phyloP scores from a whole-genome alignment of 2,797 vertebrate genomes.

The Etheostoma perlongum region DNA sequence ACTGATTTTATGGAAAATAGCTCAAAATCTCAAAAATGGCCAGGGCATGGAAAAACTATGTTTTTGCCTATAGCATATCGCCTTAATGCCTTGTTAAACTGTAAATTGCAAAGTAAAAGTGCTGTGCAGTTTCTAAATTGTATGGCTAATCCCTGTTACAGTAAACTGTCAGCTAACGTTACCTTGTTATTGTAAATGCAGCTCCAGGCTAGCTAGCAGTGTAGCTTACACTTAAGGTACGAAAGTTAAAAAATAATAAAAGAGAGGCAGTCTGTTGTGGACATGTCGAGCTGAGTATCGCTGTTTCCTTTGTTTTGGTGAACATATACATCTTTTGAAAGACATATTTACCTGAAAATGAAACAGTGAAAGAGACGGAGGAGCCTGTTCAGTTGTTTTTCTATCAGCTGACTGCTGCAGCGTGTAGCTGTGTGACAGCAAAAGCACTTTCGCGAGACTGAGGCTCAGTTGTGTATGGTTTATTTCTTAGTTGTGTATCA shows the following conservation, averaged over 20 bases:
- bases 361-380: background rate
- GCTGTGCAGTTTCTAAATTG: background rate
- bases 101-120: background rate
- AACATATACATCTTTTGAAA: background rate
- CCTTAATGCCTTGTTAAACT: background rate
- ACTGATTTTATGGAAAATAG: too few species aligned
- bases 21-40: too few species aligned
- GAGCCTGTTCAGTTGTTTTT: conserved; percentile 2
- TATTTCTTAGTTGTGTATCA: background rate
- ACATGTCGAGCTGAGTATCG: rapidly evolving
- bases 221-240: conserved; percentile 6
- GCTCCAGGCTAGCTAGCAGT: conserved; percentile 15
- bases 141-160: background rate
- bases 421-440: background rate
- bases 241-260: background rate
- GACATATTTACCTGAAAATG: conserved; percentile 46
- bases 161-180: too few species aligned
- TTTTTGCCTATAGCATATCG: too few species aligned
- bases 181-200: background rate
- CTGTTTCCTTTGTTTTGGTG: background rate
- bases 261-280: background rate
- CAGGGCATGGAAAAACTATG: too few species aligned
- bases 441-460: conserved; percentile 58
- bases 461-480: rapidly evolving
- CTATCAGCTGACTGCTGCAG: conserved; percentile 67